A percentile compares a stretch with the other conserved stretches of the same genome.
phyloP scores from a whole-genome alignment of 2,113 vertebrate genomes.

The Kobus ellipsiprymnus region DNA sequence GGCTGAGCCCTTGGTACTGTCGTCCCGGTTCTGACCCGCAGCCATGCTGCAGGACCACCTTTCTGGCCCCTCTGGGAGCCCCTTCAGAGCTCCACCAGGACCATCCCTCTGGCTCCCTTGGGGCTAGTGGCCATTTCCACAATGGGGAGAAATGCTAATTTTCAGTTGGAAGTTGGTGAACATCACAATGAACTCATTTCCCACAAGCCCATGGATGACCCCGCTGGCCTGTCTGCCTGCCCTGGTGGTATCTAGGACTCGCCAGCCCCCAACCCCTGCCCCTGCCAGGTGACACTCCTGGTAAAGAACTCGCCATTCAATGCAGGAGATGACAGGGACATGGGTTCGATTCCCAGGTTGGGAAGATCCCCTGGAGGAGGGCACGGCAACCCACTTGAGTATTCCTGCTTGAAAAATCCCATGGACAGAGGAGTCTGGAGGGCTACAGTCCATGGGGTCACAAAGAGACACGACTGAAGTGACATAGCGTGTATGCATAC shows the following conservation, averaged over 20 bases:
- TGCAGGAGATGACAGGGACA: not conserved
- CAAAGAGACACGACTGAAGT: not conserved
- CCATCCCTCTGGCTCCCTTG: not conserved
- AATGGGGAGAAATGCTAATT: not conserved
- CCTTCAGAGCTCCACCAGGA: not conserved
- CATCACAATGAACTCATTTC: not conserved
- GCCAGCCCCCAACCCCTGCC: not conserved
- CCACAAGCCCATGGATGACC: not conserved
- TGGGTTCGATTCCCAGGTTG: not conserved
- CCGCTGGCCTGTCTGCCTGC: not conserved
- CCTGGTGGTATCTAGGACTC: not conserved
- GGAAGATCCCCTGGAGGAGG: not conserved
- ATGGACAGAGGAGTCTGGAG: not conserved
- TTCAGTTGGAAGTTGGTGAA: not conserved
- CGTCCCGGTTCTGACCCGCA: accelerated
- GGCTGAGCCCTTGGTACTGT: not conserved
- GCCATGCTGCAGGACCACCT: not conserved
- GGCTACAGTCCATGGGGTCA: not conserved
- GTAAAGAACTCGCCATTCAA: not conserved
- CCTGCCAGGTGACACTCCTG: not conserved
- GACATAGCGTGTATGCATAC: not conserved
- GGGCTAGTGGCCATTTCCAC: not conserved
- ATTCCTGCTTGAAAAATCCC: not conserved
- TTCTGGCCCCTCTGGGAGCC: not conserved
- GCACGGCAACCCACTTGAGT: not conserved